Evolutionary conservation across 2,888 invertebrate genomes (phyloP).

Genomic region (Limnephilus rhombicus): DNA sequence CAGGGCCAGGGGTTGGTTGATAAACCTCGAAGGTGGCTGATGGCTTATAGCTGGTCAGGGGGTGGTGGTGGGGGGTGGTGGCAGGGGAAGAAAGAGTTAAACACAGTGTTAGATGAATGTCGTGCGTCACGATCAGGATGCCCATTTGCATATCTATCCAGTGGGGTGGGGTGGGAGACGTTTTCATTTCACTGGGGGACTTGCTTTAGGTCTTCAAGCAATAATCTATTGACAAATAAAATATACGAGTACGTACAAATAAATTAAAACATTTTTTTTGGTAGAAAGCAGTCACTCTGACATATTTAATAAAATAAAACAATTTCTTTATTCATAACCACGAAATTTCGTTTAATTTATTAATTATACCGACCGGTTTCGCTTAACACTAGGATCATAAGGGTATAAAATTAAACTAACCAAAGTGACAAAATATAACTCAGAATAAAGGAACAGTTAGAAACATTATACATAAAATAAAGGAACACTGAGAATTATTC

Average conservation of each 20-base stretch:
- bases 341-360: too few relatives aligned
- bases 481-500: too few relatives aligned
- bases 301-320: too few relatives aligned
- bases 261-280: too few relatives aligned
- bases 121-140: conserved; percentile 66
- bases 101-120: conserved; percentile 65
- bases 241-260: not conserved
- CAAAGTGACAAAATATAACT: too few relatives aligned
- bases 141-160: conserved; percentile 65
- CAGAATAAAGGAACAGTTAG: too few relatives aligned
- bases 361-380: too few relatives aligned
- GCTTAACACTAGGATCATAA: too few relatives aligned
- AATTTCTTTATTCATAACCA: too few relatives aligned
- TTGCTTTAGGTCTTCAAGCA: not conserved
- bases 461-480: too few relatives aligned
- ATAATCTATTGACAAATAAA: not conserved
- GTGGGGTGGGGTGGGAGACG: conserved; percentile 28
- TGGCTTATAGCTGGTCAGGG: not conserved
- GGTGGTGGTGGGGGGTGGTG: not conserved
- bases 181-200: conserved; percentile 9
- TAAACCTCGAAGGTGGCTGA: not conserved
- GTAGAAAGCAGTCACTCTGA: too few relatives aligned
- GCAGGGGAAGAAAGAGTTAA: conserved; percentile 49
- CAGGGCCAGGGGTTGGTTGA: not conserved
- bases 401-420: too few relatives aligned